phyloP scores from a whole-genome alignment of 2,797 vertebrate genomes.

The Agapornis canus region DNA sequence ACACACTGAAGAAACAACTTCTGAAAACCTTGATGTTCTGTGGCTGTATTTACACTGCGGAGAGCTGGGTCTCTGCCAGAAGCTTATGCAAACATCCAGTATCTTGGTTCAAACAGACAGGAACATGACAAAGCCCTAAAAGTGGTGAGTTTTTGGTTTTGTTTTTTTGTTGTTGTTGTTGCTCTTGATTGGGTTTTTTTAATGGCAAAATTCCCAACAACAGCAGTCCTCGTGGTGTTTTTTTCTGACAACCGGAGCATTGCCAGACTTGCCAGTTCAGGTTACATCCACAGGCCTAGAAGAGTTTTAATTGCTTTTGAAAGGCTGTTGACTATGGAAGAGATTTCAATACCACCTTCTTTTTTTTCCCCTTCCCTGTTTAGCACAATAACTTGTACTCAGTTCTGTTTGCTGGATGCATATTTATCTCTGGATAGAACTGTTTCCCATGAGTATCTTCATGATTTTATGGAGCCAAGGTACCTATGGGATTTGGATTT shows the following conservation, averaged over 20 bases:
- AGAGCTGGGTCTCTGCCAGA: neutral
- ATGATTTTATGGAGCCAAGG: neutral
- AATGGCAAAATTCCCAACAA: neutral
- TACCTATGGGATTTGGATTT: neutral
- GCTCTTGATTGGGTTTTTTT: neutral
- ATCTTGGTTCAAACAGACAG: neutral
- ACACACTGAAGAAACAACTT: neutral
- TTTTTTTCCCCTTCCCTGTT: neutral
- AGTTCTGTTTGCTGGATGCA: neutral
- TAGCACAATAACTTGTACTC: neutral
- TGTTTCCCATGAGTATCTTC: neutral
- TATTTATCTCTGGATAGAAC: neutral
- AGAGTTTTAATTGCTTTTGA: neutral
- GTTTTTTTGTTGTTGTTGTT: too few relatives aligned
- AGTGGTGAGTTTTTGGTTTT: neutral
- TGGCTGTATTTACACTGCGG: neutral
- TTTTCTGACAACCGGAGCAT: neutral
- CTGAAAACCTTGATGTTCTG: neutral
- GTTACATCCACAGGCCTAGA: neutral
- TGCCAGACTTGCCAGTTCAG: neutral
- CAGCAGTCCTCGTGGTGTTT: neutral
- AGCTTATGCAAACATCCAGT: neutral
- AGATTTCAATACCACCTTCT: neutral
- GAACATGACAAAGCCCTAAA: conserved; percentile 4
- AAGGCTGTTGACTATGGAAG: neutral